Evolutionary conservation across 2,888 invertebrate species (phyloP).

Genomic region (Lysandra coridon): DNA sequence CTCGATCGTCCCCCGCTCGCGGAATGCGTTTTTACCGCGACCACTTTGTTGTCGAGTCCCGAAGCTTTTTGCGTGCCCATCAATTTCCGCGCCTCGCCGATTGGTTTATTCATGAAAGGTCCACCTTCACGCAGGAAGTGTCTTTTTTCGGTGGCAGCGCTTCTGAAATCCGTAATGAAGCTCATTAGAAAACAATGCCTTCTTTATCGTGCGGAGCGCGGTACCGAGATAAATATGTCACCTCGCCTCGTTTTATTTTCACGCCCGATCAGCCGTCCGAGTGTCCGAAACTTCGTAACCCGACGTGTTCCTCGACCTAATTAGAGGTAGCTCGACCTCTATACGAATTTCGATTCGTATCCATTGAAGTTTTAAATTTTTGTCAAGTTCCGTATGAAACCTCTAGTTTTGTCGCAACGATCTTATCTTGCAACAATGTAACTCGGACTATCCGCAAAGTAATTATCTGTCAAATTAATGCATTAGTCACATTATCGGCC

Average conservation of each 20-base stretch:
- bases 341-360: not conserved
- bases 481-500: conserved; percentile 10
- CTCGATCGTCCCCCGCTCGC: conserved; percentile 52
- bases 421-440: not conserved
- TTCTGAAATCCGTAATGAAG: conserved; percentile 76
- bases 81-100: conserved; percentile 77
- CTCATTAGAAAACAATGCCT: conserved; percentile 76
- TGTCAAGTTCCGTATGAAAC: not conserved
- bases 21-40: conserved; percentile 69
- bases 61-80: conserved; percentile 73
- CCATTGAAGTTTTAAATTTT: not conserved
- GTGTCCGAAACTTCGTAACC: not conserved
- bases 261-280: not conserved
- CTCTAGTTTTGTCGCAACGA: not conserved
- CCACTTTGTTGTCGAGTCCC: conserved; percentile 75
- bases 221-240: conserved; percentile 34
- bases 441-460: not conserved
- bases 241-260: not conserved
- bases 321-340: not conserved
- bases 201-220: conserved; percentile 62
- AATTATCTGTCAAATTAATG: conserved; percentile 6
- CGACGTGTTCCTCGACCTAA: not conserved
- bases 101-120: conserved; percentile 79
- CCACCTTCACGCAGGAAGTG: conserved; percentile 75
- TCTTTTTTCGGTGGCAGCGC: conserved; percentile 66